A percentile compares a stretch with the other conserved stretches of the same genome.
Evolutionary conservation across 2,888 invertebrate genomes (phyloP).

Genomic region (Selenia dentaria): DNA sequence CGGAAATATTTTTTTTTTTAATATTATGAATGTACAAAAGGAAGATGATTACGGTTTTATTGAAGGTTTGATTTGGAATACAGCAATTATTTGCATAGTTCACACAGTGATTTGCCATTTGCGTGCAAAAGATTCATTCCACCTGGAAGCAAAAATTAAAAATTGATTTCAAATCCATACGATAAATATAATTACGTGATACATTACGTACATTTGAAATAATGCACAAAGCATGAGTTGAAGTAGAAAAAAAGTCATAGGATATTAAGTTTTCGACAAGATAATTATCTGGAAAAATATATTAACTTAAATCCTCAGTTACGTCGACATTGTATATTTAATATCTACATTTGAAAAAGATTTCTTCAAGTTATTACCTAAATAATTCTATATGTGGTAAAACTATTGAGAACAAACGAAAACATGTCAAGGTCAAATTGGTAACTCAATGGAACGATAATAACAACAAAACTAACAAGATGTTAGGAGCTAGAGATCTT

Average conservation of each 20-base stretch:
- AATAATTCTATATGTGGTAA: too few relatives aligned
- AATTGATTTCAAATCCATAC: constrained; percentile 36
- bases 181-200: constrained; percentile 41
- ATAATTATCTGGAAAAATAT: not conserved
- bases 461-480: not conserved
- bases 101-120: constrained; percentile 18
- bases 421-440: too few relatives aligned
- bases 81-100: constrained; percentile 21
- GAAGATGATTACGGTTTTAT: constrained; percentile 23
- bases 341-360: too few relatives aligned
- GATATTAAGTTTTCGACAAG: not conserved
- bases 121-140: constrained; percentile 23
- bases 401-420: too few relatives aligned
- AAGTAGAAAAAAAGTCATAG: not conserved
- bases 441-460: not conserved
- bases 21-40: constrained; percentile 16
- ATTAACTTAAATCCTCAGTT: not conserved
- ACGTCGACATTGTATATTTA: too few relatives aligned
- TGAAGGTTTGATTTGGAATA: constrained; percentile 38
- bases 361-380: too few relatives aligned
- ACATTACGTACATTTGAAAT: constrained; percentile 30
- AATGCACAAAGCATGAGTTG: not conserved
- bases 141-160: constrained; percentile 24
- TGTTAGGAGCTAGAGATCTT: not conserved
- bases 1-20: constrained; percentile 17